phyloP scores from a whole-genome alignment of 2,113 vertebrate species.

The Seriola aureovittata region DNA sequence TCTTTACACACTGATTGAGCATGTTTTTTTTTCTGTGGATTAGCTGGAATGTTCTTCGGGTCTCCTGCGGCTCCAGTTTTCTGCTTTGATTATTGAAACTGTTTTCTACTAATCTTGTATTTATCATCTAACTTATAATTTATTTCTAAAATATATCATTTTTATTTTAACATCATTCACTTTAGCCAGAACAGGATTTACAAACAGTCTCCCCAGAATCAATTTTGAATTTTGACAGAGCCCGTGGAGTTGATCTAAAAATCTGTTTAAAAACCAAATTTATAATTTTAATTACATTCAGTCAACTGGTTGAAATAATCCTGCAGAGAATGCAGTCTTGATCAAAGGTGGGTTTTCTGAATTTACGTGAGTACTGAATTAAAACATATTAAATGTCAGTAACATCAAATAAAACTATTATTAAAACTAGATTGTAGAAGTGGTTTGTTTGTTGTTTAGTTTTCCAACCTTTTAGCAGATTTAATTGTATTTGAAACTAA shows the following conservation, averaged over 20 bases:
- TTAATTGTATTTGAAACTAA: neutral
- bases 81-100: neutral
- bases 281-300: neutral
- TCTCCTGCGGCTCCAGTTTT: neutral
- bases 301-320: conserved; percentile 26
- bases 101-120: neutral
- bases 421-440: neutral
- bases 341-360: neutral
- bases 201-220: neutral
- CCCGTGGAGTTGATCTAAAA: conserved; percentile 3
- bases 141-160: neutral
- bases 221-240: neutral
- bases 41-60: neutral
- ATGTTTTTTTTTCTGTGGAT: neutral
- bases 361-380: conserved; percentile 16
- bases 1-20: conserved; percentile 20
- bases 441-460: neutral
- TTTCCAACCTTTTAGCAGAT: neutral
- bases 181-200: neutral
- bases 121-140: neutral
- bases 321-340: neutral
- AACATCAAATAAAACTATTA: conserved; percentile 5
- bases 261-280: neutral
- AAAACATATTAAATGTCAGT: neutral
- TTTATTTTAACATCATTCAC: neutral